Percentiles rank a stretch among this genome's conserved stretches.
phyloP scores from a whole-genome alignment of 2,113 vertebrate genomes.

The Reinhardtius hippoglossoides region DNA sequence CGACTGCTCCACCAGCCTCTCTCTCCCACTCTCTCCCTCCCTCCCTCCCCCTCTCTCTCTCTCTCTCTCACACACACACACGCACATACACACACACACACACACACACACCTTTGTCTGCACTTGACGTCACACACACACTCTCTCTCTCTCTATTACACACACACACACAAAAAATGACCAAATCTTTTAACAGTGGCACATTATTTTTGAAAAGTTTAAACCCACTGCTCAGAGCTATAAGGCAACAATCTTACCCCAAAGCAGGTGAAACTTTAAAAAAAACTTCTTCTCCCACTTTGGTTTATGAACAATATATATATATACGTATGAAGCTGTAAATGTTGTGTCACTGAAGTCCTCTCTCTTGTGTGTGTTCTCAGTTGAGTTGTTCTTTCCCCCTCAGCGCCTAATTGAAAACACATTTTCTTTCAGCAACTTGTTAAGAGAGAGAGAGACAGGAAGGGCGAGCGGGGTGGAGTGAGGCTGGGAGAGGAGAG shows the following conservation, averaged over 20 bases:
- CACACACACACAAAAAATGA: not conserved
- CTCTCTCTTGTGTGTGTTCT: slow-evolving; percentile 27
- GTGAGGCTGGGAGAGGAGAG: slow-evolving; percentile 27
- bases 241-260: no score
- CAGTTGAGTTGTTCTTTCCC: slow-evolving; percentile 46
- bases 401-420: slow-evolving; percentile 77
- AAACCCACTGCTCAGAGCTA: no score
- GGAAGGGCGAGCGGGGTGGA: slow-evolving; percentile 20
- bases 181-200: no score
- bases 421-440: slow-evolving; percentile 73
- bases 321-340: not conserved
- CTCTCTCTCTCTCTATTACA: not conserved
- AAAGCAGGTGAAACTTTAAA: no score
- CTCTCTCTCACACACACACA: slow-evolving; percentile 3
- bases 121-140: slow-evolving; percentile 71
- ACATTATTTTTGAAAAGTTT: no score
- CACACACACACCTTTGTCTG: slow-evolving; percentile 69
- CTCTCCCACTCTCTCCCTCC: slow-evolving; percentile 13
- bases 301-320: not conserved
- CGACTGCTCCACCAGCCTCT: slow-evolving; percentile 36
- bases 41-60: slow-evolving; percentile 17
- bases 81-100: slow-evolving; percentile 30
- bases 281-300: no score
- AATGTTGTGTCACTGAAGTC: slow-evolving; percentile 8
- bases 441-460: slow-evolving; percentile 47